Evolutionary conservation across 2,888 invertebrate genomes (phyloP).

Genomic region (Strigamia maritima): DNA sequence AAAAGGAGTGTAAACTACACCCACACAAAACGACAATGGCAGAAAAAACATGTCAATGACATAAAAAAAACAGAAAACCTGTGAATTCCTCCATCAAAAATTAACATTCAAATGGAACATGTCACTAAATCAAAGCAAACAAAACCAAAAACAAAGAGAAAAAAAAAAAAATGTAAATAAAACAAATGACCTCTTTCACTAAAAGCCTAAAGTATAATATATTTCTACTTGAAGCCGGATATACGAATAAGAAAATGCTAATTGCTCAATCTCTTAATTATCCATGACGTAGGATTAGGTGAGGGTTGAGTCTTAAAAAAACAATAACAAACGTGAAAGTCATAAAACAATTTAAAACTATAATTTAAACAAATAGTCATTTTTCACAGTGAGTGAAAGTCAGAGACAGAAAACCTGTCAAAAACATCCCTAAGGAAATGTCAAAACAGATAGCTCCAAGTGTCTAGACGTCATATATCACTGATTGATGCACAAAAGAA

Average conservation of each 20-base stretch:
- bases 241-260: constrained; percentile 10
- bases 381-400: not conserved
- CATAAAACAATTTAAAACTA: not conserved
- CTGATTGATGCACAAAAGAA: not conserved
- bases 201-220: not conserved
- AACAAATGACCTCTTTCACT: constrained; percentile 7
- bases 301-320: not conserved
- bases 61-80: not conserved
- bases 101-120: too few relatives aligned
- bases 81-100: not conserved
- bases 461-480: constrained; percentile 10
- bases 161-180: not conserved
- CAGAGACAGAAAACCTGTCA: not conserved
- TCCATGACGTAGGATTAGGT: not conserved
- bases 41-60: not conserved
- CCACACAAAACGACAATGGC: not conserved
- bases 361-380: not conserved
- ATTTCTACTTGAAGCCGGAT: constrained; percentile 5
- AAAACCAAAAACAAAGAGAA: not conserved
- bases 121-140: too few relatives aligned
- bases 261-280: constrained; percentile 2
- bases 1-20: not conserved
- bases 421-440: not conserved
- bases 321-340: not conserved
- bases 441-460: not conserved